Conservation (phyloP, 2,113 vertebrate species). For the Otis tarda region DNA sequence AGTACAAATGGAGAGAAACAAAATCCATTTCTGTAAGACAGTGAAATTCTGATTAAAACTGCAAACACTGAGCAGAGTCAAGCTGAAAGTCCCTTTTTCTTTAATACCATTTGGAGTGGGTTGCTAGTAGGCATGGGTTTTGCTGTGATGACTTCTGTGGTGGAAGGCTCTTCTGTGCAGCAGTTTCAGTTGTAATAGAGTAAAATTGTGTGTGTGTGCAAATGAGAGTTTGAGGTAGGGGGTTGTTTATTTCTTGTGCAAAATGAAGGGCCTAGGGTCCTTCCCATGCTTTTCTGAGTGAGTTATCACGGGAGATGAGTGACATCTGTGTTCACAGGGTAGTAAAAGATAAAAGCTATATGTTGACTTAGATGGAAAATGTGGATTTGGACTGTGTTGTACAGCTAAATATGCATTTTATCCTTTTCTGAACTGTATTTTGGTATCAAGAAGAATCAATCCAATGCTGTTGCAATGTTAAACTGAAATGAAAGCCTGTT, state of each 20-base stretch:
- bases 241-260: neutral
- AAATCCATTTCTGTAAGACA: neutral
- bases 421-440: neutral
- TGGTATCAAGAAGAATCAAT: neutral
- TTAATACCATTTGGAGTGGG: neutral
- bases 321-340: neutral
- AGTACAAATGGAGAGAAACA: neutral
- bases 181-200: neutral
- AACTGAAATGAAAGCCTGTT: neutral
- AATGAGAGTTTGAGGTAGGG: neutral
- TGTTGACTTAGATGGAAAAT: neutral
- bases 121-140: neutral
- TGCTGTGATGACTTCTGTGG: neutral
- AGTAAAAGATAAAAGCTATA: neutral
- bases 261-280: neutral
- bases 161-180: neutral
- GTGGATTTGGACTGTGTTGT: neutral
- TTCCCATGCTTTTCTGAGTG: neutral
- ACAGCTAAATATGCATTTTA: neutral
- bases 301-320: neutral
- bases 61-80: neutral
- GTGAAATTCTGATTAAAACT: neutral
- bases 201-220: neutral
- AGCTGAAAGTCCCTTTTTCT: neutral
- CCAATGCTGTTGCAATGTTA: neutral